phyloP scores from a whole-genome alignment of 2,113 vertebrate species.

The Calidris pygmaea region DNA sequence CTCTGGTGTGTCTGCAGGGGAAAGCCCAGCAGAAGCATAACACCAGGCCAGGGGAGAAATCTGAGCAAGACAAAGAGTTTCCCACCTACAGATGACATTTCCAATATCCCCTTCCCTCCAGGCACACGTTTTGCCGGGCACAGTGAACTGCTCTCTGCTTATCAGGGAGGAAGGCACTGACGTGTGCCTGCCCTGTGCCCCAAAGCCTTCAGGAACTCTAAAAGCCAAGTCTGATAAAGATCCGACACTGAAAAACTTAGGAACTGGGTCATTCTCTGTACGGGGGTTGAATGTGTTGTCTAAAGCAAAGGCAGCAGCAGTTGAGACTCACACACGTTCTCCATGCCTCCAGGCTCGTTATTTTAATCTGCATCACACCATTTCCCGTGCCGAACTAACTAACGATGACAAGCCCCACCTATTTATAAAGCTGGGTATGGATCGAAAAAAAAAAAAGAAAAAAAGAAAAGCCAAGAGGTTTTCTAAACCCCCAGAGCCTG shows the following conservation, averaged over 20 bases:
- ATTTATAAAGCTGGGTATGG: constrained; percentile 18
- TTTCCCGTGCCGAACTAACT: neutral
- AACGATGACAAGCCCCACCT: neutral
- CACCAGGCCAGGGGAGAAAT: neutral
- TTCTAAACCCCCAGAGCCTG: neutral
- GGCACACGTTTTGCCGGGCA: neutral
- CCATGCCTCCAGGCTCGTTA: constrained; percentile 17
- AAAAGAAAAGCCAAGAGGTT: constrained; percentile 11
- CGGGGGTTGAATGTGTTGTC: neutral
- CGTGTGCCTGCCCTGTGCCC: neutral
- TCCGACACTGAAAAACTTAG: neutral
- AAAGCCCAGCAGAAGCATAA: neutral
- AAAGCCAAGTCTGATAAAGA: constrained; percentile 1
- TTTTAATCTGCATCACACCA: constrained; percentile 33
- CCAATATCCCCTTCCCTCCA: neutral
- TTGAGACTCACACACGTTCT: neutral
- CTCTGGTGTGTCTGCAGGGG: neutral
- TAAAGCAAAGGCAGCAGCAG: constrained; percentile 16
- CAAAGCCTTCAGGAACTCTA: neutral
- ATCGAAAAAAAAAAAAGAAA: neutral
- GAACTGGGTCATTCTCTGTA: neutral
- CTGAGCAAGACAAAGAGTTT: neutral
- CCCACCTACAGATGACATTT: neutral
- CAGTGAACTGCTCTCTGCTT: neutral
- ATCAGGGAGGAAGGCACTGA: neutral